Conservation (phyloP, 1,140 invertebrate genomes). For the Macrostomum lignano region DNA sequence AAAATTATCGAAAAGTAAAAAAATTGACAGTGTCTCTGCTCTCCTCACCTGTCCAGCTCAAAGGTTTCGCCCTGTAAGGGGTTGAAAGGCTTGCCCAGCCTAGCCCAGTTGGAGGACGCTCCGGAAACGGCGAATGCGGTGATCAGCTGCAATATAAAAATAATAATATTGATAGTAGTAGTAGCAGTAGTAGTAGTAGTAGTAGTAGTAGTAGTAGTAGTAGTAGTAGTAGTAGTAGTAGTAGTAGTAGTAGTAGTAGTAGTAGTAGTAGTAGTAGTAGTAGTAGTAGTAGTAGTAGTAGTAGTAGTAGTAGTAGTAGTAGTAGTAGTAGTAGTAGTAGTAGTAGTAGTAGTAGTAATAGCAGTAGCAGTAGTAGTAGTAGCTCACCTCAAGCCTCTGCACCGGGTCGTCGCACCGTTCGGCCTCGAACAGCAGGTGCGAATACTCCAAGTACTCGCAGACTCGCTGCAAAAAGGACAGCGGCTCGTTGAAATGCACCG, state of each 20-base stretch:
- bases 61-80: slow-evolving; percentile 60
- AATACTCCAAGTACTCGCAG: slow-evolving; percentile 91
- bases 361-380: too few relatives aligned
- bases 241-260: too few relatives aligned
- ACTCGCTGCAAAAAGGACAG: slow-evolving; percentile 85
- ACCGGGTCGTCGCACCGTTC: slow-evolving; percentile 42
- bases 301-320: too few relatives aligned
- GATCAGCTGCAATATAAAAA: slow-evolving; percentile 61
- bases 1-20: slow-evolving; percentile 5
- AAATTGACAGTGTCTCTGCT: slow-evolving; percentile 33
- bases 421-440: slow-evolving; percentile 53
- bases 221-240: too few relatives aligned
- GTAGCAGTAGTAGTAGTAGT: too few relatives aligned
- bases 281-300: too few relatives aligned
- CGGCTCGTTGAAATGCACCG: slow-evolving; percentile 95
- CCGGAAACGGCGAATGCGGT: slow-evolving; percentile 81
- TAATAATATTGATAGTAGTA: too few relatives aligned
- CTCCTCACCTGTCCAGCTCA: slow-evolving; percentile 92
- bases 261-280: too few relatives aligned
- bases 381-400: slow-evolving; percentile 52
- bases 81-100: slow-evolving; percentile 33
- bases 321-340: too few relatives aligned
- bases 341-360: too few relatives aligned
- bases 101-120: slow-evolving; percentile 51
- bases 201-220: too few relatives aligned